phyloP scores from a whole-genome alignment of 2,113 vertebrate genomes.

The Dipodomys merriami region DNA sequence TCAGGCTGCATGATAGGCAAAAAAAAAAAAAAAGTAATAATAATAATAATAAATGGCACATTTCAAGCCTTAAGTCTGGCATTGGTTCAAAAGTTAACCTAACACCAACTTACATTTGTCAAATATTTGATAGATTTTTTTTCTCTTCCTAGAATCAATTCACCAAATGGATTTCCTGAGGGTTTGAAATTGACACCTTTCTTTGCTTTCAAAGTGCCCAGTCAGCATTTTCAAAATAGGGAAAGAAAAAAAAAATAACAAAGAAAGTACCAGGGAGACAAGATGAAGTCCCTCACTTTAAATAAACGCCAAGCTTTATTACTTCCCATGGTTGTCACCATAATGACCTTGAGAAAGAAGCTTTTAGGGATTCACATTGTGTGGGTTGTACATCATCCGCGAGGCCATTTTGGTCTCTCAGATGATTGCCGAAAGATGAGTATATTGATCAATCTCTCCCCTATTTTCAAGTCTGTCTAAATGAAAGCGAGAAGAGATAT shows the following conservation, averaged over 20 bases:
- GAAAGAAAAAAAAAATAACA: neutral
- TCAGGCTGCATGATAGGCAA: too few species aligned
- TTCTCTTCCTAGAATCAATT: constrained; percentile 35
- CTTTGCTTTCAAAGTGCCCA: constrained; percentile 12
- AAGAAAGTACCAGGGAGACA: constrained; percentile 11
- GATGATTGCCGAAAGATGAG: constrained; percentile 53
- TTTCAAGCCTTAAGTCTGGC: neutral
- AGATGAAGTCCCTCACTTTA: constrained; percentile 51
- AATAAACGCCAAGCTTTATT: constrained; percentile 48
- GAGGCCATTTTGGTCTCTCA: constrained; percentile 19
- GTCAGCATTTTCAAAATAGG: constrained; percentile 47
- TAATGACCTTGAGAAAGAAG: constrained; percentile 56
- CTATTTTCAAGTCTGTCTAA: constrained; percentile 52
- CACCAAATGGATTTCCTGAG: neutral
- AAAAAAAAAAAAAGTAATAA: too few species aligned
- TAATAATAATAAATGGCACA: constrained; percentile 1
- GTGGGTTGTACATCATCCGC: neutral
- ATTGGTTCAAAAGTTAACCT: constrained; percentile 37
- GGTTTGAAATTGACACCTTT: constrained; percentile 15
- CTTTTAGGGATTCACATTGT: constrained; percentile 47
- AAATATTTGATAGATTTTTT: constrained; percentile 34
- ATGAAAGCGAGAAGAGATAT: constrained; percentile 43
- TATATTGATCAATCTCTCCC: constrained; percentile 45
- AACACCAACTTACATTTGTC: constrained; percentile 16
- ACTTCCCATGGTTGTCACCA: constrained; percentile 34